These are phyloP conservation scores for Gymnopithys bicolor DNA, from an alignment of 2,797 vertebrate genomes.

Conservation along the genomic window DNA sequence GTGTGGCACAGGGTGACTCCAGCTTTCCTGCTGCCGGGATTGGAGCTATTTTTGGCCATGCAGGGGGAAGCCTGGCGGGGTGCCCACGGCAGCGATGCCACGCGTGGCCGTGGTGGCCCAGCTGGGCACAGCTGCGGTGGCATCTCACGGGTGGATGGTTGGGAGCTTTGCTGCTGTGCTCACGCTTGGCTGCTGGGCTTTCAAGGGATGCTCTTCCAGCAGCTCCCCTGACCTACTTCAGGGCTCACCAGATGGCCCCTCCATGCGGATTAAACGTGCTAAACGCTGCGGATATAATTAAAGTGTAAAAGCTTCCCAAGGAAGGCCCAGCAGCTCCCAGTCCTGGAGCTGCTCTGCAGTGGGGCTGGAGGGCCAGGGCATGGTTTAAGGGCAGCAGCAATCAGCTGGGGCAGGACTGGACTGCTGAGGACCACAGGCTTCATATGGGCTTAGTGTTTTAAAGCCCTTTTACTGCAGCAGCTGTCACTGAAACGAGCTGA, in stretches of 20 bases:
- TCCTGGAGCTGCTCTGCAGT: background rate
- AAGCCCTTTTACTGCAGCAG: conserved; percentile 22
- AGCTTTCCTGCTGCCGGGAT: conserved; percentile 6
- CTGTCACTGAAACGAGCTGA: background rate
- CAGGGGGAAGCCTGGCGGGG: background rate
- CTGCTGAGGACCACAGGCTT: background rate
- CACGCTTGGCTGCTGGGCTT: background rate
- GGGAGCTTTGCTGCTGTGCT: conserved; percentile 20
- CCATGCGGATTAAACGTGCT: conserved; percentile 43
- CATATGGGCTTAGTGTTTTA: background rate
- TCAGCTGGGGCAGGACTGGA: background rate
- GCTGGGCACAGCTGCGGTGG: background rate
- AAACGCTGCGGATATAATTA: conserved; percentile 54
- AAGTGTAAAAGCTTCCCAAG: conserved; percentile 13
- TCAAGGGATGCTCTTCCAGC: background rate
- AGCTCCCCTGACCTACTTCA: conserved; percentile 63
- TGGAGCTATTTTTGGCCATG: background rate
- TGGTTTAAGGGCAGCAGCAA: background rate
- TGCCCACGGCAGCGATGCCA: background rate
- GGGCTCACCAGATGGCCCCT: conserved; percentile 59
- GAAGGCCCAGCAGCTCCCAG: background rate
- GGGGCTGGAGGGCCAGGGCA: background rate
- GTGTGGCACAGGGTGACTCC: background rate
- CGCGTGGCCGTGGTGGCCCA: background rate
- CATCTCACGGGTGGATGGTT: background rate